These are phyloP conservation scores for Papilio dardanus DNA, from an alignment of 1,140 invertebrate genomes.

Conservation along the genomic window DNA sequence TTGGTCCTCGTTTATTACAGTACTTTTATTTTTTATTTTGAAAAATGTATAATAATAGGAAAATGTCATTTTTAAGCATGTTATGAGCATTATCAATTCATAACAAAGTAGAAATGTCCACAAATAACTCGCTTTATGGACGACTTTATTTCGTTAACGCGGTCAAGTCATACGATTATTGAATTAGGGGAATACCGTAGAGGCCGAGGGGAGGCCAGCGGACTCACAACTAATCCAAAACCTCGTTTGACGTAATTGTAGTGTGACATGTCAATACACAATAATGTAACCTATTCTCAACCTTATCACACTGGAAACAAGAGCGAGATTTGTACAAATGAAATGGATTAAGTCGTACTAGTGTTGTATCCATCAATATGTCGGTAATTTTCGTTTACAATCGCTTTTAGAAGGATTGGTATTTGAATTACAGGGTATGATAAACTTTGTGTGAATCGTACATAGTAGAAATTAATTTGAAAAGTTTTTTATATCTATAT, in stretches of 20 bases:
- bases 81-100: too few species aligned
- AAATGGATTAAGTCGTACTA: not conserved
- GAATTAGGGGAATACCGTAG: conserved; percentile 32
- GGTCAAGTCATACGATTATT: conserved; percentile 26
- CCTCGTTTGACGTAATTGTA: conserved; percentile 24
- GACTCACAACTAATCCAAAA: conserved; percentile 14
- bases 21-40: too few species aligned
- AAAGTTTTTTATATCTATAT: not conserved
- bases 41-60: too few species aligned
- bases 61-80: too few species aligned
- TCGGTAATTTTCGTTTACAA: not conserved
- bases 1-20: too few species aligned
- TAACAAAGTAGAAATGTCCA: not conserved
- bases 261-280: conserved; percentile 22
- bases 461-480: not conserved
- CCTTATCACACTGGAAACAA: not conserved
- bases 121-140: conserved; percentile 8
- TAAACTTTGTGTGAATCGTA: too few species aligned
- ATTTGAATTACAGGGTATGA: not conserved
- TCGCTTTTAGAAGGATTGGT: not conserved
- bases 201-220: conserved; percentile 11
- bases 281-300: not conserved
- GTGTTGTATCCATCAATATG: not conserved
- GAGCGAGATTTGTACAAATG: not conserved
- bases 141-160: conserved; percentile 16